Base-by-base conservation (phyloP, 2,113 vertebrate genomes). In the Thalassarche chlororhynchos region DNA sequence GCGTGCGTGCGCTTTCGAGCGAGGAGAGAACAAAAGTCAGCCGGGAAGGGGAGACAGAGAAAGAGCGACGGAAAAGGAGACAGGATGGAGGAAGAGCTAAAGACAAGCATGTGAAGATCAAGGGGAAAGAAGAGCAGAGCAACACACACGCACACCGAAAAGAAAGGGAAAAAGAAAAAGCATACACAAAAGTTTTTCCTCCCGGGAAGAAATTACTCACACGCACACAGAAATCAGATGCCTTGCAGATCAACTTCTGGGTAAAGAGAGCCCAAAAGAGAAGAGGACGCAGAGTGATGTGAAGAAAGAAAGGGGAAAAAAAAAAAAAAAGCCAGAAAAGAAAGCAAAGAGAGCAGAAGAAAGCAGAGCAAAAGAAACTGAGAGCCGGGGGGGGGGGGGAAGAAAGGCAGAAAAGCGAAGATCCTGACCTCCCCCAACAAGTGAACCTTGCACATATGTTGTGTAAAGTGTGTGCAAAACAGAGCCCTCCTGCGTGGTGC, bases 381-480 rank as follows among this genome's bases (percentile, higher is more conserved):
- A 96, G 96, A 95, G 84, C 94, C 58, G 77, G 85, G 84, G 85
- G 78, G 60, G 84, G 20, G 13, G 21, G 23, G 74, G 89, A 75
- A 87, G 61, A 91, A 61, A 88, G 71, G 88, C 38, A 88, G 92
- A 75, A 89, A 86, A 94, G 69, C 87, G 92, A 97, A 97, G 95
- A 98, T 89, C 91, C 83, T 97, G 97, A 98, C 98, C 98, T 97
- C 98, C 98, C 98, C 87, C 97, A 85, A 58, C 88, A 96, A 92
- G 92, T 97, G 98, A 97, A 97, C 97, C 98, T 98, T 75, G 98
- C 97, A 94, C 97, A 95, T 98, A 98, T 98, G 98, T 97, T 87
- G 98, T 98, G 98, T 97, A 98, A 97, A 98, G 98, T 85, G 95
- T 70, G 90, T 72, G 96, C 96, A 88, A 94, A 93, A 92, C 96